Percentiles rank a stretch among this genome's conserved stretches.
These are phyloP conservation scores for Philypnodon macrostomus DNA, from an alignment of 2,797 vertebrate species.

Conservation along the genomic window DNA sequence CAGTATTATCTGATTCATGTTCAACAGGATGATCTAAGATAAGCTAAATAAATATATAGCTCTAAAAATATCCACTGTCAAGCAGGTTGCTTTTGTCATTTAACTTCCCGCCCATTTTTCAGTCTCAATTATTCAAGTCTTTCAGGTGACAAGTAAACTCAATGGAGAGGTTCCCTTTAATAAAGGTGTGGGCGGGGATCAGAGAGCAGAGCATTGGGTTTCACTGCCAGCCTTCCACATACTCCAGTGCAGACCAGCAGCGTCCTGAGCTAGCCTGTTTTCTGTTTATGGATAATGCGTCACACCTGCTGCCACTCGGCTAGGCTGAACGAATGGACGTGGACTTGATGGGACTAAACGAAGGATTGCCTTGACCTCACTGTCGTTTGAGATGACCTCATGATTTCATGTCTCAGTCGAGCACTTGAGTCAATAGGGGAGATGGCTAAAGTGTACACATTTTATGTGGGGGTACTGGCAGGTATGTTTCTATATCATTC, in stretches of 20 bases:
- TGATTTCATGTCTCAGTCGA: slow-evolving; percentile 28
- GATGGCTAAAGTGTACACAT: slow-evolving; percentile 55
- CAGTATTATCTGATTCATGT: too few relatives aligned
- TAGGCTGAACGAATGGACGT: background rate
- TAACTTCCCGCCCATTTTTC: slow-evolving; percentile 2
- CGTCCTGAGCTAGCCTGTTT: slow-evolving; percentile 30
- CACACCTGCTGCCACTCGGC: slow-evolving; percentile 3
- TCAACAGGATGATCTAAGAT: slow-evolving; percentile 1
- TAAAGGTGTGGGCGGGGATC: slow-evolving; percentile 56
- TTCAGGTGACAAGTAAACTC: slow-evolving; percentile 21
- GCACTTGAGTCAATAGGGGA: slow-evolving; percentile 36
- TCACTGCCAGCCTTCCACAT: slow-evolving; percentile 50
- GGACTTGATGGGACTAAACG: slow-evolving; percentile 31
- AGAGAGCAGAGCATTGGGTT: slow-evolving; percentile 45
- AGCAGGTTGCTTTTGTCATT: slow-evolving; percentile 13
- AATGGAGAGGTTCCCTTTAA: slow-evolving; percentile 55
- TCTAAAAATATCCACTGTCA: background rate
- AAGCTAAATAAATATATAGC: background rate
- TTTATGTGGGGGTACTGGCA: slow-evolving; percentile 54
- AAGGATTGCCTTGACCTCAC: slow-evolving; percentile 16
- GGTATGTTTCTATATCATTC: slow-evolving; percentile 49
- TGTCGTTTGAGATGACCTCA: slow-evolving; percentile 25
- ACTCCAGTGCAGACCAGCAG: slow-evolving; percentile 16
- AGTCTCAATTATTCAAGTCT: slow-evolving; percentile 17
- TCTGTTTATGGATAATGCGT: slow-evolving; percentile 13